Conservation (phyloP, 2,888 invertebrate genomes). For the Drosophila recens region DNA sequence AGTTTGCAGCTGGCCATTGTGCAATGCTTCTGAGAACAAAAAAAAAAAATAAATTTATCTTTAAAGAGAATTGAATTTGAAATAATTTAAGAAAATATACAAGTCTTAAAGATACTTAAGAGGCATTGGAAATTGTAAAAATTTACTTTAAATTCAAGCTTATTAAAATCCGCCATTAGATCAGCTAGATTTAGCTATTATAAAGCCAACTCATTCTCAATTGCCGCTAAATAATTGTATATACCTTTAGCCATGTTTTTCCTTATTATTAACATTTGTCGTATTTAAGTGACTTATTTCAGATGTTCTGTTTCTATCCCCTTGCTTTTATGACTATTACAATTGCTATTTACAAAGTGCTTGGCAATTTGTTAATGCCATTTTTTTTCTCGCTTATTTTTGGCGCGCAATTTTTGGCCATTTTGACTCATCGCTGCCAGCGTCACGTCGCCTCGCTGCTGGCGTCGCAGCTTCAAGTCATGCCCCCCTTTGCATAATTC, state of each 20-base stretch:
- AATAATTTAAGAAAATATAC: no score
- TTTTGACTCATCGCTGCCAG: constrained; percentile 57
- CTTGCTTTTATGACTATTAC: constrained; percentile 42
- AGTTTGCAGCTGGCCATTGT: neutral
- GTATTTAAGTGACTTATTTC: constrained; percentile 1
- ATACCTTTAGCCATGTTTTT: constrained; percentile 1
- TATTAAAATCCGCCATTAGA: neutral
- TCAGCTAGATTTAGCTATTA: constrained; percentile 16
- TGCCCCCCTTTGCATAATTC: constrained; percentile 65
- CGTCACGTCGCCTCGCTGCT: constrained; percentile 2
- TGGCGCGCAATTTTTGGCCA: constrained; percentile 60
- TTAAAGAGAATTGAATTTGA: neutral
- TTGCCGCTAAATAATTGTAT: neutral
- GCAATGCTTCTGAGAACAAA: constrained; percentile 1
- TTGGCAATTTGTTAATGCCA: constrained; percentile 56
- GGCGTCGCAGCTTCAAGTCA: constrained; percentile 45
- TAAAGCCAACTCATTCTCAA: neutral
- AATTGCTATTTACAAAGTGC: constrained; percentile 59
- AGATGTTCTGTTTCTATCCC: neutral
- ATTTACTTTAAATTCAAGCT: neutral
- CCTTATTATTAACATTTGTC: constrained; percentile 1
- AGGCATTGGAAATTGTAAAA: neutral
- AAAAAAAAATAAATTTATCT: constrained; percentile 16
- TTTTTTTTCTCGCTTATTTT: constrained; percentile 48
- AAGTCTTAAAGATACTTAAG: no score